Base-by-base conservation (phyloP, 2,113 vertebrate genomes). In the Cryptotis parvus region DNA sequence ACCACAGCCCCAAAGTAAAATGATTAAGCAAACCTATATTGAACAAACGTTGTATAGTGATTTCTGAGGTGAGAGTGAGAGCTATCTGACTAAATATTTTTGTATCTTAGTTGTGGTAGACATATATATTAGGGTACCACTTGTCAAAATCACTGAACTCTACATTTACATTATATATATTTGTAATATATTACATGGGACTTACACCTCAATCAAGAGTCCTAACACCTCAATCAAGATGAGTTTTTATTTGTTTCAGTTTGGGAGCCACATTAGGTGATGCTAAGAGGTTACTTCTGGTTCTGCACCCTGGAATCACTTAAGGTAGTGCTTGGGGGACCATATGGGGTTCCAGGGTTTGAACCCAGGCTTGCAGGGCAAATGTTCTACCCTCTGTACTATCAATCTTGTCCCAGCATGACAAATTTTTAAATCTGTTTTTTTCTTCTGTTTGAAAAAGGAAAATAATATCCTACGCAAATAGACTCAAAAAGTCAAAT, bases 91-190 rank as follows among this genome's bases (percentile, higher is more conserved):
- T 35, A 39, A 33, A 66, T 83, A 80, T n/a, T 86, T n/a, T 41
- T 73, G 0, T 15, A 39, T 94, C 52, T 92, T 29, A 2, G 4
- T 72, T 80, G 10, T 52, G 43, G 20, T 79, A 20, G 20, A 3
- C 9, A 0, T 55, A 29, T 27, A 45, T 11, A 31, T 74, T 37
- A 69, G 31, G 33, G 9, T 41, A 7, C 10, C 31, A 4, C 80
- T 39, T 74, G n/a, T n/a, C 73, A 75, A 84, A 79, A 43, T 92
- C 33, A 43, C 27, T 69, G 35, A 86, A 83, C 45, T 88, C 27
- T 68, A 18, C 26, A 43, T 7, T 83, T 87, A 49, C 22, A n/a
- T 58, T 66, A 16, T 14, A 1, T 35, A 66, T 2, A 29, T 73
- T 88, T 79, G n/a, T n/a, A n/a, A n/a, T n/a, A n/a, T 39, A 16